Evolutionary conservation across 2,888 invertebrate species (phyloP), one percentile per base, ranked within the genome.

Genomic region (Graphium colonna): DNA sequence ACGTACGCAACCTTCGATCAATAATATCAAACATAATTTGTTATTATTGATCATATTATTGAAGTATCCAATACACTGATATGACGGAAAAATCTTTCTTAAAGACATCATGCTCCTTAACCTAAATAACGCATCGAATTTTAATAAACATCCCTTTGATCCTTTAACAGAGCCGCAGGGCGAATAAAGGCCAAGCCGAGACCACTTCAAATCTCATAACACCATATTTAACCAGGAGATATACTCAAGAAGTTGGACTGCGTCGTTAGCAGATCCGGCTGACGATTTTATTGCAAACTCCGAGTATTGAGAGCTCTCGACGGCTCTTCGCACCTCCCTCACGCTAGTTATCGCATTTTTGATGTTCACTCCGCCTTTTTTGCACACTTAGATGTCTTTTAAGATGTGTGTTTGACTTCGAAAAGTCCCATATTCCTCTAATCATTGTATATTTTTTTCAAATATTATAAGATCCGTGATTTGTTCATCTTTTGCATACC

Each of bases 291-390:
- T 85, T 84, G 79, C 82, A 66, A 74, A 68, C 75, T 71, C 68
- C 64, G 61, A 72, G 76, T 82, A 81, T 84, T 84, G 80, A 67
- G 73, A 67, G 64, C 60, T 50, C 55, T 71, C 51, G 56, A 87
- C 82, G 56, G 71, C 77, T 65, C 84, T 84, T 73, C 67, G 60
- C 77, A 72, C 75, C 71, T 80, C 79, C 80, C 80, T 82, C 65
- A 75, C 82, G 81, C 83, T 84, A 87, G 86, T 88, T 87, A 87
- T 81, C 80, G 77, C 79, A 75, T 78, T 80, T 82, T 76, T 82
- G 81, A 81, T 79, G 76, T 76, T 77, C 72, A n/a, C 12, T 36
- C n/a, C 4, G 12, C 76, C 73, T 73, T 71, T 83, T 76, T 73
- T 62, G 65, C 56, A 66, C 72, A 66, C 70, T 71, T 67, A 61